Evolutionary conservation across 1,140 invertebrate species (phyloP), one percentile per base, ranked within the genome.

Genomic region (Pomacea maculata): DNA sequence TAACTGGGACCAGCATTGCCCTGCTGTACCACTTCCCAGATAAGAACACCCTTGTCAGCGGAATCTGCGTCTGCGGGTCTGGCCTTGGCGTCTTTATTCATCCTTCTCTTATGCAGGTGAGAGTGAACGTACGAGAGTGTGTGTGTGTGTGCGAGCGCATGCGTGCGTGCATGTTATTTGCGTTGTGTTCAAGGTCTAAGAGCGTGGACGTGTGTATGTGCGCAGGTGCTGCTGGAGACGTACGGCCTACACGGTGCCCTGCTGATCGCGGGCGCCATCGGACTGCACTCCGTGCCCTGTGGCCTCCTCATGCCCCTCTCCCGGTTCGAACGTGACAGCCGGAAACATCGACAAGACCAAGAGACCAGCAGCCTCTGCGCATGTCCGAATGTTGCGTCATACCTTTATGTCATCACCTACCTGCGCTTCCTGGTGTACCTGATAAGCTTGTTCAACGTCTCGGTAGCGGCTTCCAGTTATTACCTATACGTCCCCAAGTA

Each of bases 261-360:
- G 52, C 80, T 85, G 19, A 29, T 85, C 14, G 25, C 83, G 6
- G 84, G 84, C 19, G 84, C 78, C 14, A 54, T 85, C n/a, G 71
- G 67, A 6, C 73, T 71, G 55, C 65, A 85, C 19, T 45, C 73
- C 9, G 72, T 83, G 19, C 57, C 82, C 7, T 83, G 79, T n/a
- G 84, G 80, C 6, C 75, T 79, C 17, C 65, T 84, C 19, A 81
- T 83, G 79, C 76, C 80, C 8, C 82, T 83, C 52, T 81, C 83
- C 6, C 17, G 29, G 8, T 71, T 34, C 77, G 77, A 78, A n/a
- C 17, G 29, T 11, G 52, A 70, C 14, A 45, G 65, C 17, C 34
- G n/a, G 10, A 14, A 11, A 9, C 25, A 19, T 25, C 57, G 57
- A 2, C 57, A 61, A 61, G 57, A 61, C 57, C 11, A 11, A 11